phyloP scores from a whole-genome alignment of 2,113 vertebrate species.

The Sylvietta virens region DNA sequence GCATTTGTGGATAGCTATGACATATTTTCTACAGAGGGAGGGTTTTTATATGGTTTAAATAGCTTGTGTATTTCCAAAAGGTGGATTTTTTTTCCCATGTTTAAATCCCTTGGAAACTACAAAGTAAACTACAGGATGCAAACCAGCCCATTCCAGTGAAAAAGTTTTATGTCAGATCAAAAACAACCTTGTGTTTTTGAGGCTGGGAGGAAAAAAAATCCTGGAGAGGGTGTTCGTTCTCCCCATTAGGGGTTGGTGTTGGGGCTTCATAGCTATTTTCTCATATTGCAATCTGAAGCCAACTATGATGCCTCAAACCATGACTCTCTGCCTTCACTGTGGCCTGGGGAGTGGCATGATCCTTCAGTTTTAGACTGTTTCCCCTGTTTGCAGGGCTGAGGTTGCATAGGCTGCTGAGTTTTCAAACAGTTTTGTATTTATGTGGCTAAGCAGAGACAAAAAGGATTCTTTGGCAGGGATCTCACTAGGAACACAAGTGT shows the following conservation, averaged over 20 bases:
- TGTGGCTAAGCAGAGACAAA: neutral
- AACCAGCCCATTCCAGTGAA: neutral
- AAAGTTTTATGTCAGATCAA: neutral
- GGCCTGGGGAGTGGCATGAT: neutral
- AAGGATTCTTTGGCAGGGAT: neutral
- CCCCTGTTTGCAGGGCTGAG: neutral
- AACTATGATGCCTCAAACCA: neutral
- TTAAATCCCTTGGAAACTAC: neutral
- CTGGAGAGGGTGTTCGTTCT: neutral
- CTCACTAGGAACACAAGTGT: neutral
- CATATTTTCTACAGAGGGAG: neutral
- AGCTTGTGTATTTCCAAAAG: neutral
- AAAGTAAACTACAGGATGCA: neutral
- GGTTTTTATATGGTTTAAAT: neutral
- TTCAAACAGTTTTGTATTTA: neutral
- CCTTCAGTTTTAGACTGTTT: neutral
- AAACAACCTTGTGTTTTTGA: neutral
- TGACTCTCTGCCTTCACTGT: neutral
- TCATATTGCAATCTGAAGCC: neutral
- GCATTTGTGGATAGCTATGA: neutral
- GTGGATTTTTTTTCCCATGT: rapidly evolving
- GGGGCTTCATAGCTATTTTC: neutral
- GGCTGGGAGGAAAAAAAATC: neutral
- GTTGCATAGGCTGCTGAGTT: neutral
- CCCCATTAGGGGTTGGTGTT: neutral